These are phyloP conservation scores for Petroica traversi DNA, from an alignment of 2,113 vertebrate genomes.

Conservation along the genomic window DNA sequence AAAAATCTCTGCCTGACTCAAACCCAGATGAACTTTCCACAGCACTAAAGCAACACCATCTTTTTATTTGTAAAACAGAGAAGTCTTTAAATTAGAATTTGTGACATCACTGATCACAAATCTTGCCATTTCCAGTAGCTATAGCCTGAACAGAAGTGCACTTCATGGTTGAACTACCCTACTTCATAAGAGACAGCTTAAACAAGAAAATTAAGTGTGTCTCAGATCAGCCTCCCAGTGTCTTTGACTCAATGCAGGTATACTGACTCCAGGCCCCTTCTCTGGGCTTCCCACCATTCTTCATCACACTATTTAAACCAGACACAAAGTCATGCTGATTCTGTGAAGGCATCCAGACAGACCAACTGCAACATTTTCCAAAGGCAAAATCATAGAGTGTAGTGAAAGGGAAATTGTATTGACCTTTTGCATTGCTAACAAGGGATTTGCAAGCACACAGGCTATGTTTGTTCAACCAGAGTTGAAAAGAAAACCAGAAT, in stretches of 20 bases:
- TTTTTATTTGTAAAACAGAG: neutral
- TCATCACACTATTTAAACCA: neutral
- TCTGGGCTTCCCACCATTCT: neutral
- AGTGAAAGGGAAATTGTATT: slow-evolving; percentile 52
- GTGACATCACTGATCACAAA: neutral
- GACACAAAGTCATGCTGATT: slow-evolving; percentile 35
- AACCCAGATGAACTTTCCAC: neutral
- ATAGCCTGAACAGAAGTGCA: neutral
- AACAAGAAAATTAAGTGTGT: neutral
- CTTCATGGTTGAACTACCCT: neutral
- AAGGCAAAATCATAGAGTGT: slow-evolving; percentile 27
- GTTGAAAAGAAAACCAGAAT: slow-evolving; percentile 58
- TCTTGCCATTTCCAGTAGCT: neutral
- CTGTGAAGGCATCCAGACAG: slow-evolving; percentile 54
- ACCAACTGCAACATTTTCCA: slow-evolving; percentile 45
- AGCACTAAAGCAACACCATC: neutral
- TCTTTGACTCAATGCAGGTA: neutral
- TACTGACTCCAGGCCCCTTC: neutral
- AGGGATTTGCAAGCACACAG: slow-evolving; percentile 47
- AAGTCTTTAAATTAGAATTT: neutral
- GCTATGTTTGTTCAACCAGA: slow-evolving; percentile 49
- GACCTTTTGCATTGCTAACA: slow-evolving; percentile 38
- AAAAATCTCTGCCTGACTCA: neutral
- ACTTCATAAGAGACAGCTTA: neutral
- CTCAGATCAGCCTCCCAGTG: neutral